These are phyloP conservation scores for Cairina moschata DNA, from an alignment of 2,113 vertebrate species.

Conservation along the genomic window DNA sequence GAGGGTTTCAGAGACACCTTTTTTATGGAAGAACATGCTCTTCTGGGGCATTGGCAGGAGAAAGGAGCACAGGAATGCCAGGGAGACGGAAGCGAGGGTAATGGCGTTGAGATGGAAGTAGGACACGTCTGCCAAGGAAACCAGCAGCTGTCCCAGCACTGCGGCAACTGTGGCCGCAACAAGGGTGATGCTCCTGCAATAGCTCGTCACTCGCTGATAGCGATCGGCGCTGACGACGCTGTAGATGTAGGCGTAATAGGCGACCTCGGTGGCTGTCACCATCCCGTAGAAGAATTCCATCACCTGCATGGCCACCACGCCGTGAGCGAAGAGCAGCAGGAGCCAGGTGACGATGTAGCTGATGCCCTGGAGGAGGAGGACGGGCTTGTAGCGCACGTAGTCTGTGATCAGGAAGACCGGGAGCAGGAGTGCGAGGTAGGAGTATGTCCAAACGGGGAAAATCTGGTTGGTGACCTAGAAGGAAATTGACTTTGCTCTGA, in stretches of 20 bases:
- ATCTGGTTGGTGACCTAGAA: conserved; percentile 85
- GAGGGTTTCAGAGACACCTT: accelerated
- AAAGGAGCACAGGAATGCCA: conserved; percentile 75
- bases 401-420: conserved; percentile 91
- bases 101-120: conserved; percentile 84
- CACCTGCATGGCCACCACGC: conserved; percentile 84
- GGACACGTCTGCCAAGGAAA: conserved; percentile 81
- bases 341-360: conserved; percentile 75
- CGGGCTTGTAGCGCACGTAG: conserved; percentile 89
- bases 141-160: conserved; percentile 86
- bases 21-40: conserved; percentile 92
- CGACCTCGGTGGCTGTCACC: conserved; percentile 87
- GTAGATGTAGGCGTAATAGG: conserved; percentile 95
- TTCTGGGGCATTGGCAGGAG: conserved; percentile 87
- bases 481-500: no score
- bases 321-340: conserved; percentile 79
- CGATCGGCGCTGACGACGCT: conserved; percentile 83
- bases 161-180: conserved; percentile 83
- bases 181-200: conserved; percentile 84
- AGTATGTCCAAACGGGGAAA: conserved; percentile 91
- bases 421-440: conserved; percentile 82
- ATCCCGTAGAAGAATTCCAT: conserved; percentile 84
- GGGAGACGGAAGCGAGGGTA: conserved; percentile 75
- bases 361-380: conserved; percentile 81
- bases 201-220: conserved; percentile 88